These are phyloP conservation scores for Polia nebulosa DNA, from an alignment of 2,888 invertebrate species.

Conservation along the genomic window DNA sequence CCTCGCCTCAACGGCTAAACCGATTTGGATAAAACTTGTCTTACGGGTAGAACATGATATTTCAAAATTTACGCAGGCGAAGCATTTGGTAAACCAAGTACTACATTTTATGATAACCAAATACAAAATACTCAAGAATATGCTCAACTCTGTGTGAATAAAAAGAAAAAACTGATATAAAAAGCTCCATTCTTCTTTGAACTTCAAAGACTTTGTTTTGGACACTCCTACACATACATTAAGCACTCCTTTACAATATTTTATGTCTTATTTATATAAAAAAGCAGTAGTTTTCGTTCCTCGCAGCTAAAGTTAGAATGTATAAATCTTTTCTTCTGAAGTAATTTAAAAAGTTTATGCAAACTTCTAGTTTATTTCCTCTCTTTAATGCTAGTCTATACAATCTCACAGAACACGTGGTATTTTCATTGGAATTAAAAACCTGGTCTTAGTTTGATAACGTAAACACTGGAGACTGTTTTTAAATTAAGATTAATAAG, in stretches of 20 bases:
- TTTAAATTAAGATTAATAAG: conserved; percentile 11
- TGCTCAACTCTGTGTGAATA: not conserved
- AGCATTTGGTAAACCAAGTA: no score
- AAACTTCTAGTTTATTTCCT: conserved; percentile 56
- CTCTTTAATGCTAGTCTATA: conserved; percentile 38
- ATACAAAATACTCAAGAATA: no score
- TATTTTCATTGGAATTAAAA: conserved; percentile 27
- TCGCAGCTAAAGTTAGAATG: conserved; percentile 35
- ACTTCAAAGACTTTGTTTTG: conserved; percentile 38
- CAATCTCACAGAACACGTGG: conserved; percentile 19
- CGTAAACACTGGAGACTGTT: not conserved
- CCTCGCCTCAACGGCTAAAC: no score
- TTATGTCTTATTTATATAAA: conserved; percentile 26
- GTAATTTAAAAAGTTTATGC: conserved; percentile 54
- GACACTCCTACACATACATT: conserved; percentile 29
- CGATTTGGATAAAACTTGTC: no score
- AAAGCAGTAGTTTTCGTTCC: conserved; percentile 37
- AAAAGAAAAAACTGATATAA: conserved; percentile 3
- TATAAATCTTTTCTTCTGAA: conserved; percentile 55
- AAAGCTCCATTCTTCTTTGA: conserved; percentile 13
- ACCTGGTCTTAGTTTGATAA: not conserved
- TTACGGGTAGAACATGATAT: no score
- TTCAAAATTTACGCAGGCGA: no score
- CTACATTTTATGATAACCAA: no score
- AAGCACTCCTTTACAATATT: conserved; percentile 16